A percentile compares a stretch with the other conserved stretches of the same genome.
Conservation (phyloP, 1,140 invertebrate genomes). For the Lordiphosa stackelbergi region DNA sequence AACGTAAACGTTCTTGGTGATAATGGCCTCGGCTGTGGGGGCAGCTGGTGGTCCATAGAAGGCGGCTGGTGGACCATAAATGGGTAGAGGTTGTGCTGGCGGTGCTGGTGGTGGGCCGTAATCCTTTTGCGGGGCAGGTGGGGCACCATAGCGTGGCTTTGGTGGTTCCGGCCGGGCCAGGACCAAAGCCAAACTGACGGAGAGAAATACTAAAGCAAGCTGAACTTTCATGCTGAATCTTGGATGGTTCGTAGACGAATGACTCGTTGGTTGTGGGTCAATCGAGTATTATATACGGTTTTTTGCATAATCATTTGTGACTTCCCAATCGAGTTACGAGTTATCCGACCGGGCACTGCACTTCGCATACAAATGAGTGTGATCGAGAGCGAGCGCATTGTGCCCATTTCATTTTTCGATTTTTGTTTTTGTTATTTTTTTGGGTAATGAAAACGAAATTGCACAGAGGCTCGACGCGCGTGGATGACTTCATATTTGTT, state of each 20-base stretch:
- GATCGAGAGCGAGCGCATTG: conserved; percentile 24
- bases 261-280: conserved; percentile 49
- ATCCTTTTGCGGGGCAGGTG: conserved; percentile 65
- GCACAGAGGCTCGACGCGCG: conserved; percentile 33
- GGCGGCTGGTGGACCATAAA: conserved; percentile 65
- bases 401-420: conserved; percentile 40
- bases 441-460: conserved; percentile 63
- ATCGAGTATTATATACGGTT: conserved; percentile 49
- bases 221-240: conserved; percentile 45
- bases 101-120: conserved; percentile 69
- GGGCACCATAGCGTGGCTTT: conserved; percentile 62
- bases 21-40: conserved; percentile 68
- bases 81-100: conserved; percentile 60
- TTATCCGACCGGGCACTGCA: conserved; percentile 32
- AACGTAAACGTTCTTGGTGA: conserved; percentile 87
- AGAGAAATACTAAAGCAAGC: conserved; percentile 39
- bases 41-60: conserved; percentile 69
- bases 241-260: conserved; percentile 46
- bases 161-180: conserved; percentile 71
- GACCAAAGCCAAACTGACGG: conserved; percentile 47
- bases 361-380: conserved; percentile 58
- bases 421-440: conserved; percentile 43
- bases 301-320: conserved; percentile 72
- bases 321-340: conserved; percentile 48
- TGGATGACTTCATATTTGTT: conserved; percentile 24